A percentile compares a stretch with the other conserved stretches of the same genome.
Evolutionary conservation across 2,113 vertebrate species (phyloP).

Genomic region (Nestor notabilis): DNA sequence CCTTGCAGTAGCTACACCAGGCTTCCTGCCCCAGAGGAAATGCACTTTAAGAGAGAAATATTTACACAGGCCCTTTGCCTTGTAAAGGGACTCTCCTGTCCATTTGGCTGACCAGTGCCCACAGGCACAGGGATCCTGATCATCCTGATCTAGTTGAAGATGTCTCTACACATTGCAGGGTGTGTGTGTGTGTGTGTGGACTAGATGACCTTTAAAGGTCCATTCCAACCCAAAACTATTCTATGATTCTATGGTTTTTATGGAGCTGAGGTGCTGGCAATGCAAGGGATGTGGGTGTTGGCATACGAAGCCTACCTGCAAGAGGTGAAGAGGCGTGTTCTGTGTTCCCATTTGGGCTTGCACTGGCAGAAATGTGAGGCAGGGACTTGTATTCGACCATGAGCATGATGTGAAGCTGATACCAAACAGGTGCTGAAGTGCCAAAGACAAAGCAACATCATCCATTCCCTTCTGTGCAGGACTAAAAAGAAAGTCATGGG

Average conservation of each 20-base stretch:
- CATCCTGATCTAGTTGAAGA: neutral
- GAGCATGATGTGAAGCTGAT: neutral
- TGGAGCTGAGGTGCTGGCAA: neutral
- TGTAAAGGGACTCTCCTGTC: neutral
- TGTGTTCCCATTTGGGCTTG: neutral
- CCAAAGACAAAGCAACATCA: neutral
- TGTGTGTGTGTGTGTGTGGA: too few relatives aligned
- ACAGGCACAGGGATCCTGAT: neutral
- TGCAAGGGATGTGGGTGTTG: neutral
- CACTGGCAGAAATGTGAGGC: neutral
- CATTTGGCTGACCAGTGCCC: neutral
- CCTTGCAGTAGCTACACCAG: neutral
- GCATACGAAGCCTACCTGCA: neutral
- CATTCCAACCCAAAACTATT: neutral
- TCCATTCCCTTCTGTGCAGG: neutral
- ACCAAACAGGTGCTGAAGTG: neutral
- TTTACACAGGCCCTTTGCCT: neutral
- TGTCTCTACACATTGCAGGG: neutral
- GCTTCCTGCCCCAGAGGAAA: neutral
- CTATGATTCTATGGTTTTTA: neutral
- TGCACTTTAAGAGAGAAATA: neutral
- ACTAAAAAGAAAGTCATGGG: neutral
- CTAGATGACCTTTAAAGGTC: neutral
- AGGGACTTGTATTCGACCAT: neutral
- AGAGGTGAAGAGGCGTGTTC: neutral